A percentile compares a stretch with the other conserved stretches of the same genome.
Evolutionary conservation across 2,113 vertebrate species (phyloP).

Genomic region (Enhydra lutris): DNA sequence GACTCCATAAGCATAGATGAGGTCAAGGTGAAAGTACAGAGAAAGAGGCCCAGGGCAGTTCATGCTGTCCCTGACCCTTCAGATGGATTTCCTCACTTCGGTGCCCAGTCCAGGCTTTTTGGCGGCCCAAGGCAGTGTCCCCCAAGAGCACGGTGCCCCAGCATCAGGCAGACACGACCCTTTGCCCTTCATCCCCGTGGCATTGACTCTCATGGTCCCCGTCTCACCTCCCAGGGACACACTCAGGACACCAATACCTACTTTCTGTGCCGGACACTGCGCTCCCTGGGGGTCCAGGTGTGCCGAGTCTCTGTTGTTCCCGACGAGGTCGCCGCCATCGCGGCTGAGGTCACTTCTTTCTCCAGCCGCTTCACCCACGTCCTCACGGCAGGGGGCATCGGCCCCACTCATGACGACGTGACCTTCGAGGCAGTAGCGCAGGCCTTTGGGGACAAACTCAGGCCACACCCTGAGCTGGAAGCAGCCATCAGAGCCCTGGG

Average conservation of each 20-base stretch:
- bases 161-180: background rate
- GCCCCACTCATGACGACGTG: constrained; percentile 96
- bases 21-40: background rate
- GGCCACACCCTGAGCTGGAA: constrained; percentile 88
- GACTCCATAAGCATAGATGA: background rate
- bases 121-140: background rate
- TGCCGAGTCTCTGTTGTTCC: constrained; percentile 91
- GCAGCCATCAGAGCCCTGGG: constrained; percentile 84
- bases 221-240: constrained; percentile 85
- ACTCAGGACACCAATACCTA: constrained; percentile 95
- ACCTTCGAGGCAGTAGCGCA: constrained; percentile 93
- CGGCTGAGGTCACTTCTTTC: constrained; percentile 88
- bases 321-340: constrained; percentile 89
- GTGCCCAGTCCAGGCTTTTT: background rate
- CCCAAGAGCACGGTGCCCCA: background rate
- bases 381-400: constrained; percentile 93
- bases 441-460: constrained; percentile 89
- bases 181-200: background rate
- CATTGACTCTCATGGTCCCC: background rate
- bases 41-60: background rate
- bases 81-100: background rate
- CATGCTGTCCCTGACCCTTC: background rate
- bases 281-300: constrained; percentile 91
- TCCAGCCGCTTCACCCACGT: constrained; percentile 89
- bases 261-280: constrained; percentile 90